Evolutionary conservation across 1,140 invertebrate genomes (phyloP), one percentile per base, ranked within the genome.

Genomic region (Ceratosolen solmsi): DNA sequence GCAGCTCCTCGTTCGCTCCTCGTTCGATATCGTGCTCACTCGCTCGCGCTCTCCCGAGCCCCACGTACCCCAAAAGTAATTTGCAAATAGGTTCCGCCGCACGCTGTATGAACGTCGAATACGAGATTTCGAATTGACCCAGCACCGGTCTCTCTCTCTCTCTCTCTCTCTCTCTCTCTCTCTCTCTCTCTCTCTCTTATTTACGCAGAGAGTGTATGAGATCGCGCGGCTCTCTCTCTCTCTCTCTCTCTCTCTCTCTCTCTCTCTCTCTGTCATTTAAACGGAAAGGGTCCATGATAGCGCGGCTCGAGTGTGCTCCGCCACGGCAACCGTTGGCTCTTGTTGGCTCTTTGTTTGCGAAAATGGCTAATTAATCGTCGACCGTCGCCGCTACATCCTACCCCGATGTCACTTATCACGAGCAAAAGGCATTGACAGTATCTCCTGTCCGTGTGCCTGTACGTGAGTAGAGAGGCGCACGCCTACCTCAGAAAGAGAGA

Each of bases 71-170:
- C 51, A 11, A 70, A 71, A 79, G 17, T 63, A 79, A 79, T 79
- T 70, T 70, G 63, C 63, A 79, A 79, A 79, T 79, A 79, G 63
- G 58, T 77, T 68, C 25, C 25, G 41, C 58, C n/a, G n/a, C n/a
- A 9, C 73, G 54, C 51, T 56, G 30, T 41, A n/a, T 58, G n/a
- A 8, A 41, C 72, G 9, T 17, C 33, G 30, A 56, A 13, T 22
- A 15, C 54, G n/a, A 56, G 54, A 56, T 56, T 22, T 56, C 36
- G n/a, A 22, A 38, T 41, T 70, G 20, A 70, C 22, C 7, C 22
- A 13, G 25, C 13, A 17, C 9, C 13, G 60, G 30, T 0, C 20
- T 41, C 22, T 41, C 65, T 41, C 65, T 25, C 38, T 56, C 54
- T 56, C 54, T 56, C 54, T 56, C 54, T 56, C 54, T 56, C 54